Conservation (phyloP, 2,888 invertebrate genomes). For the Leptarthrus brevirostris region DNA sequence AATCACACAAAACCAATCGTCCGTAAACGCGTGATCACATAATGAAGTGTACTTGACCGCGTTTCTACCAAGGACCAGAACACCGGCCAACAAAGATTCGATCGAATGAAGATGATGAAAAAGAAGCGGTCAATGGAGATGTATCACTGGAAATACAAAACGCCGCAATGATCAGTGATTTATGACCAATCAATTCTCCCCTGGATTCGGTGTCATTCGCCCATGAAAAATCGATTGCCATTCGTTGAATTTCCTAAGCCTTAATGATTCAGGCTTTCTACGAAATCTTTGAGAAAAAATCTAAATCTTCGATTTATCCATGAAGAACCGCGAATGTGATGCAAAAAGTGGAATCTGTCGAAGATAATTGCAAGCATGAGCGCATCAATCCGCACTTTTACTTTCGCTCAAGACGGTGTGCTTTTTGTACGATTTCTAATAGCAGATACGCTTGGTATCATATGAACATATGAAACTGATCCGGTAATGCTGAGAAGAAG, state of each 20-base stretch:
- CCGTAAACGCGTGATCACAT: slow-evolving; percentile 15
- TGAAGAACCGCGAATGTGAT: slow-evolving; percentile 1
- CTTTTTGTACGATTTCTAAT: not conserved
- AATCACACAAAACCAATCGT: slow-evolving; percentile 17
- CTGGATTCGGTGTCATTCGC: slow-evolving; percentile 19
- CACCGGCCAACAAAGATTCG: slow-evolving; percentile 12
- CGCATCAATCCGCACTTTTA: not conserved
- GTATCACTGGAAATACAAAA: slow-evolving; percentile 8
- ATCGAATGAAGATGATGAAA: not conserved
- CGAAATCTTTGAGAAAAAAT: not conserved
- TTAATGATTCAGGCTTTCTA: not conserved
- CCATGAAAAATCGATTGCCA: slow-evolving; percentile 34
- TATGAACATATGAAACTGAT: not conserved
- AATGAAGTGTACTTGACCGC: slow-evolving; percentile 38
- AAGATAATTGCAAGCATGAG: not conserved
- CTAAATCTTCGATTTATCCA: slow-evolving; percentile 12
- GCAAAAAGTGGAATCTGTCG: slow-evolving; percentile 9
- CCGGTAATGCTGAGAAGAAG: not conserved
- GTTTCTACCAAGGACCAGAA: slow-evolving; percentile 18
- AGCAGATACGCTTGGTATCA: not conserved
- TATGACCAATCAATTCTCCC: slow-evolving; percentile 37
- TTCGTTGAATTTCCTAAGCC: not conserved
- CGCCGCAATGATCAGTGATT: slow-evolving; percentile 32
- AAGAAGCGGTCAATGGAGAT: slow-evolving; percentile 29
- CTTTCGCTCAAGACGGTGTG: not conserved